Conservation (phyloP, 2,797 vertebrate genomes). For the Anguilla anguilla region DNA sequence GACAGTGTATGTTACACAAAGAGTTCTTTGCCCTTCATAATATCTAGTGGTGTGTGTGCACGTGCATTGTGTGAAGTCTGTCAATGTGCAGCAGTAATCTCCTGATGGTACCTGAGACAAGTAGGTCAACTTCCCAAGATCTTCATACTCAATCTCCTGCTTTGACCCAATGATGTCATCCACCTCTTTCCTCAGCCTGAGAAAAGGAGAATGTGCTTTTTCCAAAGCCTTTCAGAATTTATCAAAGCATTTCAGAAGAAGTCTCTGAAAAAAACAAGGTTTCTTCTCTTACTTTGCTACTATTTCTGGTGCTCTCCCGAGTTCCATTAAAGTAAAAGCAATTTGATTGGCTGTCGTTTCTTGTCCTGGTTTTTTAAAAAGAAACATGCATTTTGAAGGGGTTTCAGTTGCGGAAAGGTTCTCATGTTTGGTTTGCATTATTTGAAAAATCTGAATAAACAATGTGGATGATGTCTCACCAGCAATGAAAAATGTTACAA, state of each 20-base stretch:
- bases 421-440: not conserved
- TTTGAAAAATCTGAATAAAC: not conserved
- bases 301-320: slow-evolving; percentile 82
- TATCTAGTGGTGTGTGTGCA: not conserved
- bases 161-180: slow-evolving; percentile 88
- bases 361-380: slow-evolving; percentile 72
- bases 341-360: slow-evolving; percentile 90
- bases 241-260: not conserved
- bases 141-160: slow-evolving; percentile 79
- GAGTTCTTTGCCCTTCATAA: too few relatives aligned
- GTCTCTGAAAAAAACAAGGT: not conserved
- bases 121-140: slow-evolving; percentile 83
- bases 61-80: too few relatives aligned
- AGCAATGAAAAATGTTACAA: slow-evolving; percentile 88
- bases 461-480: slow-evolving; percentile 69
- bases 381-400: not conserved
- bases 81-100: not conserved
- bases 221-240: not conserved
- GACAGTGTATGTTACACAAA: not conserved
- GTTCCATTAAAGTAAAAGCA: slow-evolving; percentile 84
- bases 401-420: not conserved
- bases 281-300: slow-evolving; percentile 72
- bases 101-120: slow-evolving; percentile 79
- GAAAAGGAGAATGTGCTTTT: not conserved
- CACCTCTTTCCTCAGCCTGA: slow-evolving; percentile 82